Evolutionary conservation across 2,113 vertebrate genomes (phyloP), one percentile per base, ranked within the genome.

Genomic region (Erpornis zantholeuca): DNA sequence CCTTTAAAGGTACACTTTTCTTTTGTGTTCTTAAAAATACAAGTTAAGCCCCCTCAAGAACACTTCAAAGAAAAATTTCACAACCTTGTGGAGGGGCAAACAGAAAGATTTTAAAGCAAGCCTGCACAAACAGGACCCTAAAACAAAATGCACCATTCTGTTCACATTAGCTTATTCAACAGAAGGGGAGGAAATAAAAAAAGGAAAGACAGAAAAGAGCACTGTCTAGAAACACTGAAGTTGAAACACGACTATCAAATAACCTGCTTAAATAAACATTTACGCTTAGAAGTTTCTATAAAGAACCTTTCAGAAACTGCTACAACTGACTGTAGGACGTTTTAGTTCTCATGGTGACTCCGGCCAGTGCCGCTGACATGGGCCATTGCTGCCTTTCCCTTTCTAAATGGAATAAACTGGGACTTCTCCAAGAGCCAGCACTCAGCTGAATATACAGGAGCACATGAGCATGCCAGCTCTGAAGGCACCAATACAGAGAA

Each of bases 271-370:
- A 86, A 93, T 54, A 86, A 88, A 92, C 56, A 66, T 78, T 86
- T 73, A 83, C 19, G 25, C 23, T 83, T 47, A 47, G 3, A 57
- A 66, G 49, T n/a, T 60, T 53, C 45, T 64, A 70, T 13, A 82
- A 89, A 93, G 80, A 92, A 25, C 45, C 23, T 86, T 90, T 88
- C 64, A 93, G 82, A 86, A 92, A 75, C 42, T 44, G 72, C 54
- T 77, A 36, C 28, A 49, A 42, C 0, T 61, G 66, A 80, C 68
- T 63, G 22, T 10, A 60, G 31, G 12, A 79, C n/a, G 65, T 79
- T 31, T 40, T 5, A 25, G 22, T 40, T 76, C 85, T 63, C 18
- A 0, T 0, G n/a, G 36, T 17, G 36, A 20, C 40, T 75, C 54
- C 15, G 16, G 50, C n/a, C 60, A 54, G 42, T 9, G 53, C 69